Conservation (phyloP, 2,113 vertebrate species). For the Sarotherodon lohbergeri region DNA sequence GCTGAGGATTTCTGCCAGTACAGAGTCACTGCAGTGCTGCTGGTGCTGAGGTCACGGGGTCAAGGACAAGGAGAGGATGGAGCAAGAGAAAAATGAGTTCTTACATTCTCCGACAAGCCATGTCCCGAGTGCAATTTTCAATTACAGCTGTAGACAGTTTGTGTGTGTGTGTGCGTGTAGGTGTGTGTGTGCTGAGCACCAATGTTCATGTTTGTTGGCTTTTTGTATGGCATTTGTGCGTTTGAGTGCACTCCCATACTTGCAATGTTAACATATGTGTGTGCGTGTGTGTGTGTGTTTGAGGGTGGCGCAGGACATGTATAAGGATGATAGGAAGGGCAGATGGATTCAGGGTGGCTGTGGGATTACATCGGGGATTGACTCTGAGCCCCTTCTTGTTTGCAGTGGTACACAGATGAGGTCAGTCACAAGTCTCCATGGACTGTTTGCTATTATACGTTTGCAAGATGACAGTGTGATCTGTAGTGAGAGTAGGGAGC, state of each 20-base stretch:
- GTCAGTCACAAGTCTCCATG: no score
- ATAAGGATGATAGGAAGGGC: no score
- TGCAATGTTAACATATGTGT: background rate
- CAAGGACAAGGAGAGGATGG: constrained; percentile 16
- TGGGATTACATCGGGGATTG: no score
- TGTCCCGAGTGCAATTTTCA: constrained; percentile 17
- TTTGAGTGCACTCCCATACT: background rate
- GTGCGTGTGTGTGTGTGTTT: background rate
- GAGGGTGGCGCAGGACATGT: no score
- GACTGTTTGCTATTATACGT: no score
- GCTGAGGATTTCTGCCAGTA: background rate
- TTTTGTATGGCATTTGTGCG: background rate
- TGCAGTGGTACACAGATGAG: no score
- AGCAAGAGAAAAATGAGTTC: constrained; percentile 9
- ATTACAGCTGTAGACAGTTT: background rate
- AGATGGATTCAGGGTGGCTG: no score
- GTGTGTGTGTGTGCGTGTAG: background rate
- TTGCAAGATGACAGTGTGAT: no score
- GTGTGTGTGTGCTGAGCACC: background rate
- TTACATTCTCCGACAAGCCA: background rate
- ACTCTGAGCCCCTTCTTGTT: no score
- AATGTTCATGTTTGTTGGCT: background rate
- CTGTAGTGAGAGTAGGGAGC: no score
- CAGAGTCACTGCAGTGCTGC: background rate
- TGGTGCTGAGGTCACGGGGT: background rate